phyloP scores from a whole-genome alignment of 2,888 invertebrate genomes.

The Conops quadrifasciatus region DNA sequence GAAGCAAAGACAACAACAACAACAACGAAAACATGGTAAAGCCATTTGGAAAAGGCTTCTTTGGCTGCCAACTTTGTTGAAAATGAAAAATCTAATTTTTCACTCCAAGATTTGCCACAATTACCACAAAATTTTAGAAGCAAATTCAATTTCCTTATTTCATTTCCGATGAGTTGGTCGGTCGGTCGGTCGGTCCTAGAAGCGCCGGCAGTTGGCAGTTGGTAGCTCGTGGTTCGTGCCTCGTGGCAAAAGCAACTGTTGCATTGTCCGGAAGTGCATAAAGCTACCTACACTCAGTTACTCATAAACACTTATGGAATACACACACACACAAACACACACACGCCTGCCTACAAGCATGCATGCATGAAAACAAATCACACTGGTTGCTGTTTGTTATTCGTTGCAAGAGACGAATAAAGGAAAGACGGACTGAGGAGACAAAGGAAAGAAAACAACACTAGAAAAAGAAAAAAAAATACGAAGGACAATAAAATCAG shows the following conservation, averaged over 20 bases:
- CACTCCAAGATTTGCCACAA: conserved; percentile 12
- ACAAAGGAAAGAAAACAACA: too few relatives aligned
- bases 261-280: conserved; percentile 24
- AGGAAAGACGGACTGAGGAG: background rate
- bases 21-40: too few relatives aligned
- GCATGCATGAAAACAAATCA: conserved; percentile 27
- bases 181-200: background rate
- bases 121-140: conserved; percentile 31
- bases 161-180: conserved; percentile 27
- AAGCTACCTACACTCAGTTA: conserved; percentile 6
- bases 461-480: background rate
- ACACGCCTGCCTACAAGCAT: background rate
- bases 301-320: background rate
- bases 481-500: background rate
- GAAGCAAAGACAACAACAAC: too few relatives aligned
- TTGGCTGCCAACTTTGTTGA: background rate
- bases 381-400: conserved; percentile 30
- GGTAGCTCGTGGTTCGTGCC: background rate
- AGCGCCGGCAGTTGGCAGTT: background rate
- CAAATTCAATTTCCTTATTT: conserved; percentile 34
- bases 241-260: conserved; percentile 27
- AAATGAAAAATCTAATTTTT: conserved; percentile 20
- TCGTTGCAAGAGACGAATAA: conserved; percentile 21
- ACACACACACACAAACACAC: conserved; percentile 13
- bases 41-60: too few relatives aligned